Percentiles rank a stretch among this genome's conserved stretches.
phyloP scores from a whole-genome alignment of 2,113 vertebrate genomes.

The Guaruba guarouba region DNA sequence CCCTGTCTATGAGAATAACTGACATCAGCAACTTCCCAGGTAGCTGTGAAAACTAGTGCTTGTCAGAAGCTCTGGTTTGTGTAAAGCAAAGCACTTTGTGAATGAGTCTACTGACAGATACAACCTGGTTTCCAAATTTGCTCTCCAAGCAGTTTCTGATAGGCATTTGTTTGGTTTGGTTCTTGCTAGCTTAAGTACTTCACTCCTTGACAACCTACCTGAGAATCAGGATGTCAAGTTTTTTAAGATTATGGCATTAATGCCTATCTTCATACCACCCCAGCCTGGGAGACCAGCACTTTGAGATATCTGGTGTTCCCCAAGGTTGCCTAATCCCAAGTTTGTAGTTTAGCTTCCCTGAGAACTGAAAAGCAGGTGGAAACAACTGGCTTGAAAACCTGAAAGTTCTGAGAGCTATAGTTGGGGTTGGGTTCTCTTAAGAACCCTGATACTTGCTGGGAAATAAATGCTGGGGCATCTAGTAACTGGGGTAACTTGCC shows the following conservation, averaged over 20 bases:
- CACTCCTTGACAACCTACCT: neutral
- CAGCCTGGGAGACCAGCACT: neutral
- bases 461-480: neutral
- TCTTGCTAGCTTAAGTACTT: neutral
- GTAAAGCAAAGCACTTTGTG: neutral
- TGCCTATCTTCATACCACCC: neutral
- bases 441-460: neutral
- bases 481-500: neutral
- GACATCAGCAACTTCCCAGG: neutral
- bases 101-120: neutral
- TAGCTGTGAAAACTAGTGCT: neutral
- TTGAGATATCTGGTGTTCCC: neutral
- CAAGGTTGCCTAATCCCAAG: neutral
- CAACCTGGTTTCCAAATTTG: neutral
- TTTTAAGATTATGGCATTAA: neutral
- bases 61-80: neutral
- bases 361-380: neutral
- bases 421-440: neutral
- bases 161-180: neutral
- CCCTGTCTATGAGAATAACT: neutral
- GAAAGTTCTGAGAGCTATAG: neutral
- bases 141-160: neutral
- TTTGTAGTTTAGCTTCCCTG: neutral
- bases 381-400: neutral
- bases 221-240: neutral